A percentile compares a stretch with the other conserved stretches of the same genome.
Conservation (phyloP, 2,113 vertebrate species). For the Excalfactoria chinensis region DNA sequence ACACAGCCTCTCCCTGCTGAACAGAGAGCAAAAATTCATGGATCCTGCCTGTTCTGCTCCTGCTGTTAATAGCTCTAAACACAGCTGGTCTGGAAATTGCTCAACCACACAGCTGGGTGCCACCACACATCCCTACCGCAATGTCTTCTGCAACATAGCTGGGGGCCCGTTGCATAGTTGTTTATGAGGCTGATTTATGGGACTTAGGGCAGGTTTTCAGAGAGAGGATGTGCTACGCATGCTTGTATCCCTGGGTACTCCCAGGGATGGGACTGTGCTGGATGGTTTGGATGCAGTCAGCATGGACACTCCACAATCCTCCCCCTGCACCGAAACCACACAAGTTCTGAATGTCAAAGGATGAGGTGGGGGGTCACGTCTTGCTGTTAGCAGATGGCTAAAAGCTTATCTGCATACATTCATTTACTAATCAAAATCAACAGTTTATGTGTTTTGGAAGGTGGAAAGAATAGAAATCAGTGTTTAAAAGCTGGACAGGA, state of each 20-base stretch:
- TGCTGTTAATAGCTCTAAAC: background rate
- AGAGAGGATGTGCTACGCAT: fast-evolving
- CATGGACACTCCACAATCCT: too few species aligned
- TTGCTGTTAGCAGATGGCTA: conserved; percentile 13
- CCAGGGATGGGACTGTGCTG: background rate
- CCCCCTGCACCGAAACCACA: background rate
- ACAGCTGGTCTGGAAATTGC: background rate
- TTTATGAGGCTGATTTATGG: background rate
- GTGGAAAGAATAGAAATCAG: conserved; percentile 14
- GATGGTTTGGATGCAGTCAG: fast-evolving
- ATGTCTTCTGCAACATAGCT: background rate
- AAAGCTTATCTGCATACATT: conserved; percentile 55
- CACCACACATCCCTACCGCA: background rate
- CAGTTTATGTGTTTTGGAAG: conserved; percentile 54
- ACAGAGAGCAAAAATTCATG: too few species aligned
- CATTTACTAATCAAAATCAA: conserved; percentile 46
- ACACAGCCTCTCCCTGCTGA: background rate
- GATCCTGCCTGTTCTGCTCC: background rate
- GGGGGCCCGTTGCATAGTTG: background rate
- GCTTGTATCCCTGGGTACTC: fast-evolving
- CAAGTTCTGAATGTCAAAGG: conserved; percentile 35
- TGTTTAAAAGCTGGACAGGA: conserved; percentile 40
- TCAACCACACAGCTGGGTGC: background rate
- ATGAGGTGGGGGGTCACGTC: background rate
- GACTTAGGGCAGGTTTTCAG: background rate